phyloP scores from a whole-genome alignment of 2,797 vertebrate species.

The Poecilia wingei region DNA sequence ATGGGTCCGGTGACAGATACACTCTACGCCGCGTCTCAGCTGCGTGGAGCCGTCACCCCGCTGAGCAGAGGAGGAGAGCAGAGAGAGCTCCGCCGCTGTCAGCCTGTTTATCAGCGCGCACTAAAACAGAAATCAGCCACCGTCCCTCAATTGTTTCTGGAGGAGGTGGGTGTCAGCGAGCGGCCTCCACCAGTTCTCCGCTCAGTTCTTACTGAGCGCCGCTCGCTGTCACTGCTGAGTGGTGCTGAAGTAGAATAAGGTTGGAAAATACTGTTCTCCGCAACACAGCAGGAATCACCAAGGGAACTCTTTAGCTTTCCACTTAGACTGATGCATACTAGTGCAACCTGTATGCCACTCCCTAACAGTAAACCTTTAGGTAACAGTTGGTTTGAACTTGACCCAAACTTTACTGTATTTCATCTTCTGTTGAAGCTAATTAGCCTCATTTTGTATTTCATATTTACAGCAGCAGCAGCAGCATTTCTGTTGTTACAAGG shows the following conservation, averaged over 20 bases:
- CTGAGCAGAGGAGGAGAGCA: slow-evolving; percentile 19
- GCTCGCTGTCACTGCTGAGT: slow-evolving; percentile 57
- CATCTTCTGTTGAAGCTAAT: not conserved
- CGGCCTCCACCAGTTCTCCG: slow-evolving; percentile 60
- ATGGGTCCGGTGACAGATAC: slow-evolving; percentile 70
- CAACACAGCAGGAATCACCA: not conserved
- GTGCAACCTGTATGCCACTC: not conserved
- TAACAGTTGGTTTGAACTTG: not conserved
- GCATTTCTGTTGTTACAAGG: not conserved
- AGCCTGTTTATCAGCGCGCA: slow-evolving; percentile 55
- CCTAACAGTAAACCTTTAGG: not conserved
- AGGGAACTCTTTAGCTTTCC: not conserved
- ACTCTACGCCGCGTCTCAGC: slow-evolving; percentile 61
- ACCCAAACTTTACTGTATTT: not conserved
- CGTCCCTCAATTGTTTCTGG: slow-evolving; percentile 48
- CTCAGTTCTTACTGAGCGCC: slow-evolving; percentile 26
- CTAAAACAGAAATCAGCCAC: slow-evolving; percentile 62
- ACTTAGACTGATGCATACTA: not conserved
- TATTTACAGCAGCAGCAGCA: not conserved
- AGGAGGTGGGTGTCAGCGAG: slow-evolving; percentile 54
- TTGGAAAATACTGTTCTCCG: slow-evolving; percentile 33
- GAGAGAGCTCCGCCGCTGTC: slow-evolving; percentile 38
- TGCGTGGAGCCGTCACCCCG: slow-evolving; percentile 44
- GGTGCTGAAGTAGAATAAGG: slow-evolving; percentile 28
- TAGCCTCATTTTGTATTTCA: not conserved